Conservation (phyloP, 2,113 vertebrate genomes). For the Ochotona curzoniae region DNA sequence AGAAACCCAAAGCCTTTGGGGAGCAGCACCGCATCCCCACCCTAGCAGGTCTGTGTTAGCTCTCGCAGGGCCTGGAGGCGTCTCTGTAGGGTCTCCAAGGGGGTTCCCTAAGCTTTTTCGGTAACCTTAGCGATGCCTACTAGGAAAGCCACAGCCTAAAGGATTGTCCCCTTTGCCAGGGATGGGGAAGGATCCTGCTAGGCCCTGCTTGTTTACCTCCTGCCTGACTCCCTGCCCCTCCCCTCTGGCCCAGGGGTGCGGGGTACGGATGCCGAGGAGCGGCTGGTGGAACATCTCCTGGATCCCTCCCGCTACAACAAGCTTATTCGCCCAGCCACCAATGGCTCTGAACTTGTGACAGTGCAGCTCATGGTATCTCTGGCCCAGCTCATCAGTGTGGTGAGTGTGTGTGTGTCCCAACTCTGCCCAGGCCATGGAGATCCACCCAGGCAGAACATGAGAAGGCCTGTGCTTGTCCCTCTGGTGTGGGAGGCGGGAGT, state of each 20-base stretch:
- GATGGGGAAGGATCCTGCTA: not conserved
- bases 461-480: not conserved
- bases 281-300: conserved; percentile 94
- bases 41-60: not conserved
- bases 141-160: not conserved
- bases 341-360: conserved; percentile 94
- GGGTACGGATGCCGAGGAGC: conserved; percentile 94
- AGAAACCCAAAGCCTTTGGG: not conserved
- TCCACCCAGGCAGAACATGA: not conserved
- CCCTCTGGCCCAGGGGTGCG: conserved; percentile 83
- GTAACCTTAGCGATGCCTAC: not conserved
- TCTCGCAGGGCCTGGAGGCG: not conserved
- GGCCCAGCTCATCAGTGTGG: conserved; percentile 98
- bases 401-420: conserved; percentile 82
- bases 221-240: not conserved
- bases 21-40: not conserved
- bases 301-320: conserved; percentile 97
- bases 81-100: not conserved
- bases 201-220: not conserved
- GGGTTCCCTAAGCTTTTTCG: not conserved
- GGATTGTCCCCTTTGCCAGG: not conserved
- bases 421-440: not conserved
- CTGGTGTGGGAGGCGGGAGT: not conserved
- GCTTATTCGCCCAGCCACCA: conserved; percentile 96
- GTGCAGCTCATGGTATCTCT: conserved; percentile 97